These are phyloP conservation scores for Malurus alboscapulatus DNA, from an alignment of 2,113 vertebrate species.

Conservation along the genomic window DNA sequence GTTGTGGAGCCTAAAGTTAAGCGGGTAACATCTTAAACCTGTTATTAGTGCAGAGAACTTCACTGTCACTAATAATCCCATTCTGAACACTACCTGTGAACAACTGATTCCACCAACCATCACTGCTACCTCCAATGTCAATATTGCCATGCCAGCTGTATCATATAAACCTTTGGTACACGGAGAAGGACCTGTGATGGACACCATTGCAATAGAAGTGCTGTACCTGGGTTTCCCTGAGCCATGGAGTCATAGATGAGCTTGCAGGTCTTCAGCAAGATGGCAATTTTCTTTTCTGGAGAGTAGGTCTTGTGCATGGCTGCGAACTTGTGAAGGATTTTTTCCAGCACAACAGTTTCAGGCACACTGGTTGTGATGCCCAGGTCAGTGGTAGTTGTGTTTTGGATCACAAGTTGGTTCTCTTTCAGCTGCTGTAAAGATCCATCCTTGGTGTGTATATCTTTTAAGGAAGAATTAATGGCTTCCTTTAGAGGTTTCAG, in stretches of 20 bases:
- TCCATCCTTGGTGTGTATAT: constrained; percentile 80
- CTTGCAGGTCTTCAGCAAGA: constrained; percentile 94
- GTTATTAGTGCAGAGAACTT: not conserved
- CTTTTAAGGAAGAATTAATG: constrained; percentile 82
- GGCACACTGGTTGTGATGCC: constrained; percentile 91
- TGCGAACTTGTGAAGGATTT: constrained; percentile 87
- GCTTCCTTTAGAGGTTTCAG: constrained; percentile 90
- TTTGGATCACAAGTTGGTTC: constrained; percentile 87
- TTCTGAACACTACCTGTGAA: not conserved
- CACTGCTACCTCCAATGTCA: not conserved
- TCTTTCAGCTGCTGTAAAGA: constrained; percentile 84
- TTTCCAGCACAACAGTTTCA: constrained; percentile 86
- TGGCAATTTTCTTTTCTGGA: constrained; percentile 91
- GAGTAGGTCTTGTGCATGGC: constrained; percentile 91
- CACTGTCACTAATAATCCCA: not conserved
- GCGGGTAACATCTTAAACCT: not conserved
- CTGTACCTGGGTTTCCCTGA: constrained; percentile 86
- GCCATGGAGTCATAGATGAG: constrained; percentile 98
- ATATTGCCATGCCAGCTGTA: not conserved
- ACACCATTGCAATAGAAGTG: not conserved
- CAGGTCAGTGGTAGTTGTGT: constrained; percentile 91
- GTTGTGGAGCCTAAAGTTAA: not conserved
- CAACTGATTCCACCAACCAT: not conserved
- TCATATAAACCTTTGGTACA: not conserved
- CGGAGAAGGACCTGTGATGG: not conserved